Conservation (phyloP, 2,113 vertebrate species). For the Pipa parva region DNA sequence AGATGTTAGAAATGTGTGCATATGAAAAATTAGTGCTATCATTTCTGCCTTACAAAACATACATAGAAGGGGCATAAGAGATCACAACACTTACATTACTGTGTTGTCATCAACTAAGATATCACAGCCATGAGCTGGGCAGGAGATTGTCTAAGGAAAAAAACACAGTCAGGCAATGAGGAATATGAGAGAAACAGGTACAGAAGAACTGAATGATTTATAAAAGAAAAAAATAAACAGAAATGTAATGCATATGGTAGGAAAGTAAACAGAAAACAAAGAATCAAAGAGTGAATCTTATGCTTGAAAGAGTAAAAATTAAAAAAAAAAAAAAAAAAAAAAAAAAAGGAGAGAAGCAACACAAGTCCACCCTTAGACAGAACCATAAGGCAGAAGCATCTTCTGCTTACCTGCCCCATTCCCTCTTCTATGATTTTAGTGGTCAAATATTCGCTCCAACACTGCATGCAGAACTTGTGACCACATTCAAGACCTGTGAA, state of each 20-base stretch:
- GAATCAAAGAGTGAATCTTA: no score
- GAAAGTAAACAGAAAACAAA: neutral
- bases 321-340: neutral
- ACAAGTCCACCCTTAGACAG: no score
- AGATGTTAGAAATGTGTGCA: no score
- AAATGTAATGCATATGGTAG: neutral
- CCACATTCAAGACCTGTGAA: slow-evolving; percentile 98
- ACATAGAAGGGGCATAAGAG: neutral
- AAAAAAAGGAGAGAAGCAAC: neutral
- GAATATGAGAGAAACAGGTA: neutral
- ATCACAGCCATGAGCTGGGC: slow-evolving; percentile 98
- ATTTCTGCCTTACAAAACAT: no score
- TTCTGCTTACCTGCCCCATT: slow-evolving; percentile 97
- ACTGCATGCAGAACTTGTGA: slow-evolving; percentile 99
- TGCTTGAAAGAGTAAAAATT: no score
- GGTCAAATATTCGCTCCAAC: slow-evolving; percentile 98
- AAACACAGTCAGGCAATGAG: slow-evolving; percentile 41
- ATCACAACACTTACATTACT: slow-evolving; percentile 89
- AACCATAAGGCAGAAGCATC: no score
- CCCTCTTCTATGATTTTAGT: slow-evolving; percentile 99
- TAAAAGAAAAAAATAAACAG: neutral
- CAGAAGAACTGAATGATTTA: neutral
- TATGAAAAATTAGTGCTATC: no score
- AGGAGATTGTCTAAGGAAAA: slow-evolving; percentile 88
- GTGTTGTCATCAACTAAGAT: slow-evolving; percentile 99